Percentiles rank a stretch among this genome's conserved stretches.
Conservation (phyloP, 2,797 vertebrate species). For the Buphagus erythrorhynchus region DNA sequence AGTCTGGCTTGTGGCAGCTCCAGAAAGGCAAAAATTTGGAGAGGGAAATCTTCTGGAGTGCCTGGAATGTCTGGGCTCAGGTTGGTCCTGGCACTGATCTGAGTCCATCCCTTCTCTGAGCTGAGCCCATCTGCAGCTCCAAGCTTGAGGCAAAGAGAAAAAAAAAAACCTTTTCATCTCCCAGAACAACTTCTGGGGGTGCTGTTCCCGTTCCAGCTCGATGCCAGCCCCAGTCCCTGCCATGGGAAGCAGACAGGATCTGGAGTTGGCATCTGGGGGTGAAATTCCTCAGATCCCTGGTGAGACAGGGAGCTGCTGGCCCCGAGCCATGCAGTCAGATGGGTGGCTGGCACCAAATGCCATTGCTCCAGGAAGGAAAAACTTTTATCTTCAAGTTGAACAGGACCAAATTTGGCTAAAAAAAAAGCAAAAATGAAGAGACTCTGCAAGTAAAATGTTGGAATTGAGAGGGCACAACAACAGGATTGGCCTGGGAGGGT, state of each 20-base stretch:
- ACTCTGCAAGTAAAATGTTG: not conserved
- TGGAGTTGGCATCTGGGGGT: fast-evolving
- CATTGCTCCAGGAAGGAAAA: not conserved
- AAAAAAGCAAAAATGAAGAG: not conserved
- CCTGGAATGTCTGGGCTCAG: not conserved
- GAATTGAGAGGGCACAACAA: not conserved
- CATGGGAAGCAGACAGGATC: not conserved
- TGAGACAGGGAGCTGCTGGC: not conserved
- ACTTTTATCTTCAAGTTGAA: not conserved
- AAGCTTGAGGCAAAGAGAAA: not conserved
- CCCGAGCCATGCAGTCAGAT: not conserved
- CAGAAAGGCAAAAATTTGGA: not conserved
- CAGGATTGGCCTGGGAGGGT: not conserved
- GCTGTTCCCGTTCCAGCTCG: not conserved
- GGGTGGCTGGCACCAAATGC: not conserved
- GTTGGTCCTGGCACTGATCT: not conserved
- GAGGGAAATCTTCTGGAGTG: not conserved
- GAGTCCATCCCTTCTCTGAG: not conserved
- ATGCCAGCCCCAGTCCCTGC: not conserved
- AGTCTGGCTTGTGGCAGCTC: not conserved
- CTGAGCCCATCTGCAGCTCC: not conserved
- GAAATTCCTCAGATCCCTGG: not conserved
- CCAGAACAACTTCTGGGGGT: not conserved
- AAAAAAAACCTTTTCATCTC: not conserved
- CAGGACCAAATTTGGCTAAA: not conserved